Evolutionary conservation across 1,140 invertebrate genomes (phyloP), one percentile per base, ranked within the genome.

Genomic region (Forficula auricularia): DNA sequence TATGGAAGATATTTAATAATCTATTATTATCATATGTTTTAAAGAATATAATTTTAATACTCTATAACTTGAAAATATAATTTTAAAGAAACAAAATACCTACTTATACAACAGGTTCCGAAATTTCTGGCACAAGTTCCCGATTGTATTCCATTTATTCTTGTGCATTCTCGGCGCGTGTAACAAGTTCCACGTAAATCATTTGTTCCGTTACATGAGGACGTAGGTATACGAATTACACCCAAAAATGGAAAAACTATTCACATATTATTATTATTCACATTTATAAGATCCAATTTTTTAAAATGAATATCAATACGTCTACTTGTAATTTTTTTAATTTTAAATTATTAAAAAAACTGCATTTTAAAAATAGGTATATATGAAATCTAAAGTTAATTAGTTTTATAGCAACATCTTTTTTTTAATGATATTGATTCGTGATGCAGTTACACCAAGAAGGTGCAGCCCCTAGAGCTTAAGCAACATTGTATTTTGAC

Each of bases 91-190:
- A 22, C n/a, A 40, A 27, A 38, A 12, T 34, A 3, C 10, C 4
- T 62, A 87, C 83, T 74, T 42, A 83, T 68, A 54, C 84, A 87
- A 56, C 83, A 87, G 41, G 77, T 69, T 2, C 72, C 74, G 44
- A 71, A 66, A 20, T 70, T 71, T 31, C 71, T 72, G 6, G 79
- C 79, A 56, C 83, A 87, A 3, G 54, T 62, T 10, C 79, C 81
- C 2, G 76, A 75, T 19, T 71, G 64, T 4, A 67, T 68, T 0
- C 83, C 83, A 38, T 71, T 73, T 14, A 75, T 66, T 49, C 72
- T 69, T n/a, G 61, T 55, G 51, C 83, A 87, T 57, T 86, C 78
- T 20, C 73, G 64, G 45, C 71, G 67, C 4, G 82, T 79, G 19
- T 80, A 72, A 52, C 83, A 88, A 0, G 77, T 83, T 9, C 82